Conservation (phyloP, 2,797 vertebrate genomes). For the Tamandua tetradactyla region DNA sequence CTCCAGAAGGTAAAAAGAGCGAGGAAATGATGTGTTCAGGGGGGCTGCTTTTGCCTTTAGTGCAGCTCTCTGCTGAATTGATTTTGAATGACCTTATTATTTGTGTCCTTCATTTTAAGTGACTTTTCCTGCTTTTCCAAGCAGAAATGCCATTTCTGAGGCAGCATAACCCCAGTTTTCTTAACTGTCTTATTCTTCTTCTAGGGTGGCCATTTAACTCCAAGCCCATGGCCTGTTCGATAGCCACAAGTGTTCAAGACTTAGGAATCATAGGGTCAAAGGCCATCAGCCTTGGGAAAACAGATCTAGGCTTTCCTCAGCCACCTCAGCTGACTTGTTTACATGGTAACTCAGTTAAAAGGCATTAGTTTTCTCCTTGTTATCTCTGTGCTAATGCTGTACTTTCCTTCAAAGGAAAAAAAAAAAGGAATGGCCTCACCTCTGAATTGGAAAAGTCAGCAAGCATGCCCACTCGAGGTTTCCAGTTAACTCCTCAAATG, state of each 20-base stretch:
- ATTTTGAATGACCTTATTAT: neutral
- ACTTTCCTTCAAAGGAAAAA: slow-evolving; percentile 32
- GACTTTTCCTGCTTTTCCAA: neutral
- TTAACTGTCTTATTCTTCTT: neutral
- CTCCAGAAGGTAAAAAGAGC: slow-evolving; percentile 92
- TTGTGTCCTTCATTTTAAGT: neutral
- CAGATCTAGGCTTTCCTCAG: slow-evolving; percentile 45
- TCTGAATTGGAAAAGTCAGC: slow-evolving; percentile 23
- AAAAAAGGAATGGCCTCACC: neutral
- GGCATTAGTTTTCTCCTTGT: slow-evolving; percentile 71
- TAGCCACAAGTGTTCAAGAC: slow-evolving; percentile 55
- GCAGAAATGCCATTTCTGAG: neutral
- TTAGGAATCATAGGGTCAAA: slow-evolving; percentile 70
- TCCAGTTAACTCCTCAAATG: neutral
- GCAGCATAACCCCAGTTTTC: neutral
- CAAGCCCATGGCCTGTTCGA: neutral
- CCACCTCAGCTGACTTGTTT: slow-evolving; percentile 67
- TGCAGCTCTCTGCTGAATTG: neutral
- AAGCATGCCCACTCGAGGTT: slow-evolving; percentile 25
- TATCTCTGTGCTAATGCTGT: slow-evolving; percentile 65
- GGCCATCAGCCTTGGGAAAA: slow-evolving; percentile 63
- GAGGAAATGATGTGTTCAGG: neutral
- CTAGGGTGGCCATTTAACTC: slow-evolving; percentile 58
- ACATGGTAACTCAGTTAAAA: slow-evolving; percentile 69
- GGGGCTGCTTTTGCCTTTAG: neutral